phyloP scores from a whole-genome alignment of 2,113 vertebrate genomes.

The Micronisus gabar region DNA sequence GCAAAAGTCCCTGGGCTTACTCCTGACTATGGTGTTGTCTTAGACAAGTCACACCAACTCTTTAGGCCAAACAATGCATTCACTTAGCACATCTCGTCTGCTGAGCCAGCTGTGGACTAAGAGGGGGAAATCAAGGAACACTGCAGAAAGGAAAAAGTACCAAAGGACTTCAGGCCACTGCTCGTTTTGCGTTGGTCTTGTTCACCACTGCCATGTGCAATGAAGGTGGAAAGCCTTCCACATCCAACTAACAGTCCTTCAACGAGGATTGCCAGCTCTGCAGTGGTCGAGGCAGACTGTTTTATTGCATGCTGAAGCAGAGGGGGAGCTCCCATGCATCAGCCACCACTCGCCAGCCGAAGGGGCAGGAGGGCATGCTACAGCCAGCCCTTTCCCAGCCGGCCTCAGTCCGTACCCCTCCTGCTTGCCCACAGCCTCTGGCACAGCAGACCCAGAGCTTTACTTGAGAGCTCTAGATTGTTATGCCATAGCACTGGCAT shows the following conservation, averaged over 20 bases:
- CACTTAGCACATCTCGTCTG: background rate
- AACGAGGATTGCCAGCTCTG: background rate
- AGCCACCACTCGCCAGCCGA: accelerated
- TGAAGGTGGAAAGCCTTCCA: background rate
- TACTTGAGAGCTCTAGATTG: background rate
- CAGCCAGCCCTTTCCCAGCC: background rate
- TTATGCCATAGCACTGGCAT: background rate
- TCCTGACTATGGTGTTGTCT: background rate
- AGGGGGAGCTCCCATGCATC: background rate
- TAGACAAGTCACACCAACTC: background rate
- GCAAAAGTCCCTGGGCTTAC: background rate
- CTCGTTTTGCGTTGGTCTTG: background rate
- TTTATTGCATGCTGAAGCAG: background rate
- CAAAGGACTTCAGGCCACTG: background rate
- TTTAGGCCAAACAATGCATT: background rate
- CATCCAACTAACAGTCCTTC: background rate
- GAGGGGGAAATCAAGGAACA: background rate
- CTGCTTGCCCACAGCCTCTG: background rate
- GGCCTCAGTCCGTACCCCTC: background rate
- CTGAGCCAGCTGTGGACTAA: background rate
- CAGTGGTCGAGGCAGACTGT: background rate
- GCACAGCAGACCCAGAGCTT: background rate
- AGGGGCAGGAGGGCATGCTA: background rate
- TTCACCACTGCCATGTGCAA: background rate
- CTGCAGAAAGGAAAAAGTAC: background rate